Percentiles rank a stretch among this genome's conserved stretches.
Evolutionary conservation across 2,888 invertebrate genomes (phyloP).

Genomic region (Mythimna vitellina): DNA sequence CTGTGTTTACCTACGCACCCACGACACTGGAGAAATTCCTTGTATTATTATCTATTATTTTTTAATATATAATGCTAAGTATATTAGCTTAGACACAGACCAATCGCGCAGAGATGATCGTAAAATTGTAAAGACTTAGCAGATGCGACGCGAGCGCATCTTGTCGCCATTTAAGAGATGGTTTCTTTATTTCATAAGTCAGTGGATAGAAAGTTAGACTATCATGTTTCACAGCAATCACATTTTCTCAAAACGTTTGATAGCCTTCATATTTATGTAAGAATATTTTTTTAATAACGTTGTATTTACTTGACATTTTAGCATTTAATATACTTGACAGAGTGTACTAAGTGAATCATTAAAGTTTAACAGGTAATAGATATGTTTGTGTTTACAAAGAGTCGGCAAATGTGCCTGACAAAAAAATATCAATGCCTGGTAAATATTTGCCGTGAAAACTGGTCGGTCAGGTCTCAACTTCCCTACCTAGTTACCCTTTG

Average conservation of each 20-base stretch:
- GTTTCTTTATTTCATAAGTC: constrained; percentile 46
- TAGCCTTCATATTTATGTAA: constrained; percentile 16
- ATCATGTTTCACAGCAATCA: constrained; percentile 46
- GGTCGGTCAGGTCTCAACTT: not conserved
- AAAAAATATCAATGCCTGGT: not conserved
- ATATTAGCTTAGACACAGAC: too few relatives aligned
- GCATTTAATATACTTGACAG: not conserved
- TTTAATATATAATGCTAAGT: not conserved
- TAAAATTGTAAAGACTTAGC: constrained; percentile 4
- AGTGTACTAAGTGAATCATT: constrained; percentile 1
- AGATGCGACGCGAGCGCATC: constrained; percentile 9
- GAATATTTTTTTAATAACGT: constrained; percentile 5
- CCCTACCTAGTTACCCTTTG: too few relatives aligned
- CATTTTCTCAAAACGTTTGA: constrained; percentile 3
- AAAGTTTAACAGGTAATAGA: not conserved
- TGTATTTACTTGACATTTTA: not conserved
- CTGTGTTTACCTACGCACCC: constrained; percentile 29
- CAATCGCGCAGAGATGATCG: constrained; percentile 3
- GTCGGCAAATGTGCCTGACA: not conserved
- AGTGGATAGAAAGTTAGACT: constrained; percentile 52
- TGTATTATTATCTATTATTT: constrained; percentile 2
- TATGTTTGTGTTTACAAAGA: not conserved
- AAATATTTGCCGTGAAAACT: not conserved
- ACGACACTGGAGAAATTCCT: constrained; percentile 31
- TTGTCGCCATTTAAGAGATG: constrained; percentile 7